Evolutionary conservation across 2,797 vertebrate species (phyloP), one percentile per base, ranked within the genome.

Genomic region (Esox lucius): DNA sequence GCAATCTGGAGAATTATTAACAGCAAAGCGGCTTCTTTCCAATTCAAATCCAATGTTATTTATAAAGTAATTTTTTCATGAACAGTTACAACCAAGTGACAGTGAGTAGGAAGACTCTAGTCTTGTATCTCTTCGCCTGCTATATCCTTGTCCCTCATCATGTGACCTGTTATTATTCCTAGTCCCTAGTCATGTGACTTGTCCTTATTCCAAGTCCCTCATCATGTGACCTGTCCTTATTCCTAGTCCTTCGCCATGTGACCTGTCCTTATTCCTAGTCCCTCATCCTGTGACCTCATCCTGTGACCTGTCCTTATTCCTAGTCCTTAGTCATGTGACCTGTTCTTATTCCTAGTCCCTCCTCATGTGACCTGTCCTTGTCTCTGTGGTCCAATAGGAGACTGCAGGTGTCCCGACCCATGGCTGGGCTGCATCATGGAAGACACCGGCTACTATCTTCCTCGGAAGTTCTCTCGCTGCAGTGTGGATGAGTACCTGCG

Each of bases 391-490:
- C 70, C 26, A 75, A 2, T 77, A 97, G 96, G 94, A 68, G 95
- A 95, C 77, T 97, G 96, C 88, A 92, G 95, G 69, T 98, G 96
- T 90, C 95, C 96, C 0, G 96, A 98, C 71, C 84, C 88, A 0
- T 98, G 97, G 96, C 91, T 96, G 78, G 96, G 97, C 42, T 98
- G 97, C 22, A 97, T 98, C 88, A 98, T 98, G 96, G 96, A 97
- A 83, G 96, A 98, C 82, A 98, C 96, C 0, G 96, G 98, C 76
- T 98, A 95, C 80, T 94, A 98, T 90, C 94, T 98, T 73, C 96
- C 98, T 0, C 94, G 95, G 78, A 98, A 96, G 91, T 99, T 99
- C 88, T 97, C 97, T 2, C 96, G 96, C 80, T 98, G 98, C 93
- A 99, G 97, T 83, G 89, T 97, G 5, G 97, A 98, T 0, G 95